Percentiles rank a stretch among this genome's conserved stretches.
Conservation (phyloP, 2,797 vertebrate species). For the Melanotaenia pygmaea region DNA sequence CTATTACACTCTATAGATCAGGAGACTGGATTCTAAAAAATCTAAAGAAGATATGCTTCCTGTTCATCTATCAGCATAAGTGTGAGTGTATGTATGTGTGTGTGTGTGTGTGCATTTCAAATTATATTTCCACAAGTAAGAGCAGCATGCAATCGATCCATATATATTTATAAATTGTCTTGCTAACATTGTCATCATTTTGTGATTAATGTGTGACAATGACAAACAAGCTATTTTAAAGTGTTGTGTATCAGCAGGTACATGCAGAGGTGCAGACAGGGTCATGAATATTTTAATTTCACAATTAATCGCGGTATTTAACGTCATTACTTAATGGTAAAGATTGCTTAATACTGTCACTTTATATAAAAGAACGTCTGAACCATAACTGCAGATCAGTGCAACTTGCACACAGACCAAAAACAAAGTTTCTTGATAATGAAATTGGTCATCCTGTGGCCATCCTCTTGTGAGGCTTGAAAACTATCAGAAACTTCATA, state of each 20-base stretch:
- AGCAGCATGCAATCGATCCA: background rate
- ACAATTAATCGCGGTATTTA: too few relatives aligned
- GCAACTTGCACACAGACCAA: too few relatives aligned
- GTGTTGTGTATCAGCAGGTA: slow-evolving; percentile 4
- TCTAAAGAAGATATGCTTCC: slow-evolving; percentile 68
- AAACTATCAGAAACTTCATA: too few relatives aligned
- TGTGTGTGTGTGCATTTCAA: slow-evolving; percentile 44
- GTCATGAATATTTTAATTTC: too few relatives aligned
- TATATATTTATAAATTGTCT: background rate
- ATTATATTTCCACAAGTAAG: slow-evolving; percentile 60
- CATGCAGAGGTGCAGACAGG: background rate
- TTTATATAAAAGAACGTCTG: too few relatives aligned
- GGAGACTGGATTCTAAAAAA: slow-evolving; percentile 42
- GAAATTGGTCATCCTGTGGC: too few relatives aligned
- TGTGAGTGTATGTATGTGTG: slow-evolving; percentile 53
- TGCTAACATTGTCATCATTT: slow-evolving; percentile 7
- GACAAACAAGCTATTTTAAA: slow-evolving; percentile 8
- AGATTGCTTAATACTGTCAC: too few relatives aligned
- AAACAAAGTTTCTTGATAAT: too few relatives aligned
- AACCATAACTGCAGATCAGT: too few relatives aligned
- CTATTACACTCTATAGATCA: slow-evolving; percentile 79
- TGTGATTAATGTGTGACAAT: slow-evolving; percentile 15
- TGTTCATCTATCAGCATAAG: slow-evolving; percentile 52
- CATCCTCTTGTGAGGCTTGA: too few relatives aligned
- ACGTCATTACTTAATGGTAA: too few relatives aligned